These are phyloP conservation scores for Agelaius phoeniceus DNA, from an alignment of 2,113 vertebrate genomes.

Conservation along the genomic window DNA sequence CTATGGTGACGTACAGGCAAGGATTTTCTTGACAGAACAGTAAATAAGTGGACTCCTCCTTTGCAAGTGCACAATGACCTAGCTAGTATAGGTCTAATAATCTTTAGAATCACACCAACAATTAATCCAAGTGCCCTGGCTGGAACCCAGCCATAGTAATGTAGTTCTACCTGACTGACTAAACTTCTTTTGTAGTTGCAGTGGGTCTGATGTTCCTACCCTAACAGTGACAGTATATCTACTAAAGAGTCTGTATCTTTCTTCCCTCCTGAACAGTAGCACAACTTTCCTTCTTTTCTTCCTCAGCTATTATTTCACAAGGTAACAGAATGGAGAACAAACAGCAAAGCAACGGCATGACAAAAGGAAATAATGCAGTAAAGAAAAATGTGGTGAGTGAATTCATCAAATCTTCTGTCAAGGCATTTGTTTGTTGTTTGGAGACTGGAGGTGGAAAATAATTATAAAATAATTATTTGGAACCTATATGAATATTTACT, in stretches of 20 bases:
- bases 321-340: slow-evolving; percentile 17
- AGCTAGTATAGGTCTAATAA: neutral
- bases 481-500: neutral
- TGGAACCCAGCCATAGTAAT: neutral
- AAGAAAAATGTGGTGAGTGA: slow-evolving; percentile 67
- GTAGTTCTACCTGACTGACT: neutral
- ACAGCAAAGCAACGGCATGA: neutral
- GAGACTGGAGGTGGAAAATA: neutral
- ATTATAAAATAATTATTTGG: neutral
- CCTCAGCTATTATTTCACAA: neutral
- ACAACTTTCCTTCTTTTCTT: neutral
- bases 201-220: neutral
- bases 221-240: rapidly evolving
- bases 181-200: neutral
- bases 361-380: neutral
- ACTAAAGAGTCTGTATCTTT: neutral
- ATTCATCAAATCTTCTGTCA: neutral
- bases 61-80: neutral
- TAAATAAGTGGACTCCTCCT: neutral
- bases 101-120: neutral
- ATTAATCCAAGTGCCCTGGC: neutral
- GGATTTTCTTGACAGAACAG: neutral
- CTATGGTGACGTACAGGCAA: neutral
- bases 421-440: neutral
- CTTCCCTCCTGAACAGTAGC: neutral